phyloP scores from a whole-genome alignment of 2,888 invertebrate species.

The Ophion slaviceki region DNA sequence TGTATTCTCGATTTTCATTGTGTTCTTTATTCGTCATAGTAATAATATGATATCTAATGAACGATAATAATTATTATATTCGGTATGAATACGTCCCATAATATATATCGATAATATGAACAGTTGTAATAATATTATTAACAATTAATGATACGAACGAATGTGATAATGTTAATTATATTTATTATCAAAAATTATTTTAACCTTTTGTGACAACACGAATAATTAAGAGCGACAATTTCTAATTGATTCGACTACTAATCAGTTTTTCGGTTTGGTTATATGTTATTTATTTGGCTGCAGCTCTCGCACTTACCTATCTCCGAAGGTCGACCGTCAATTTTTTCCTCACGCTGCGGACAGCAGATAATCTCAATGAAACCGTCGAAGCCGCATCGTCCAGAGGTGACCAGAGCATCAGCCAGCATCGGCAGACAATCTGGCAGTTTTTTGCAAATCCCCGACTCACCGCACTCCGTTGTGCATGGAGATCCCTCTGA shows the following conservation, averaged over 20 bases:
- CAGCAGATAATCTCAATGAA: slow-evolving; percentile 85
- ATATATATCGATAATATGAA: too few relatives aligned
- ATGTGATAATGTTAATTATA: too few relatives aligned
- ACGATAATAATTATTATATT: not conserved
- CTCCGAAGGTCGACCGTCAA: slow-evolving; percentile 74
- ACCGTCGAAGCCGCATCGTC: slow-evolving; percentile 84
- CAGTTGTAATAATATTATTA: too few relatives aligned
- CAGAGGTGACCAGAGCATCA: slow-evolving; percentile 69
- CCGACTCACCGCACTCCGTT: slow-evolving; percentile 68
- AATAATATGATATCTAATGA: not conserved
- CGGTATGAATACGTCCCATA: too few relatives aligned
- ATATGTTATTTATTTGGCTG: not conserved
- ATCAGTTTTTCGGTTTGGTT: not conserved
- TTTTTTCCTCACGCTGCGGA: slow-evolving; percentile 75
- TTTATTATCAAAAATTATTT: not conserved
- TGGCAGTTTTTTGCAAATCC: slow-evolving; percentile 73
- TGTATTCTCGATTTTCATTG: not conserved
- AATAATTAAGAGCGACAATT: not conserved
- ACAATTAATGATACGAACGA: too few relatives aligned
- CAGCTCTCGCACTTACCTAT: slow-evolving; percentile 68
- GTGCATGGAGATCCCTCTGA: slow-evolving; percentile 51
- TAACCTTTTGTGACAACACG: not conserved
- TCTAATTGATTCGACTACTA: not conserved
- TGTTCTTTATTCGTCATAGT: not conserved
- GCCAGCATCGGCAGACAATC: slow-evolving; percentile 72